Base-by-base conservation (phyloP, 2,888 invertebrate genomes). In the Acleris holmiana region DNA sequence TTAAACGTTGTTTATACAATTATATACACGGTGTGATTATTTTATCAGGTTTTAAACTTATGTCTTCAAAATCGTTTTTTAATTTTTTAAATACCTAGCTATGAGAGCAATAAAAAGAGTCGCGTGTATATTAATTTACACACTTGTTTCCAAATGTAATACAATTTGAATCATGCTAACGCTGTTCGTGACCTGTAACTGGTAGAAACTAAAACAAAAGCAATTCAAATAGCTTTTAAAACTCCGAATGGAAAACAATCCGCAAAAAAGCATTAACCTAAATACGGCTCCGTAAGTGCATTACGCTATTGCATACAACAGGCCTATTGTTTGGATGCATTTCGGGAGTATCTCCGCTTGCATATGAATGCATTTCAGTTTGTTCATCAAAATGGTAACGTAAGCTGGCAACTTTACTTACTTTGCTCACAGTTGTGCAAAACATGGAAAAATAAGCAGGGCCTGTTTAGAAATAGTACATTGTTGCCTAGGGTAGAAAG, bases 211-310 rank as follows among this genome's bases (percentile, higher is more conserved):
- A 47, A 47, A 18, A 47, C 4, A 44, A 54, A 21, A 10, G 19
- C 19, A 54, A 25, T 5, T 10, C 13, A 17, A 44, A 17, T 44
- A 44, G 17, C 44, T 44, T 7, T 23, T 8, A 35, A 35, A 35
- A 8, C 35, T 15, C 44, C 15, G 44, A 17, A 44, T n/a, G 15
- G 17, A 44, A 44, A 15, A n/a, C 5, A 44, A 44, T 44, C 44
- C 44, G 44, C 44, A 17, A 44, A 44, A 44, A 15, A 51, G 29
- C 51, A 51, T 51, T 51, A 29, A 51, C 51, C 51, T 51, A 51
- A 51, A 51, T 51, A 51, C 17, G 17, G 19, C 25, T 50, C 25
- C 29, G 17, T 25, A 51, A 51, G 8, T 51, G 51, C 51, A 51
- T 51, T 55, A 41, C n/a, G 21, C 17, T 23, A 40, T 23, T 51